Percentiles rank a stretch among this genome's conserved stretches.
These are phyloP conservation scores for Jaculus jaculus DNA, from an alignment of 2,113 vertebrate genomes.

Conservation along the genomic window DNA sequence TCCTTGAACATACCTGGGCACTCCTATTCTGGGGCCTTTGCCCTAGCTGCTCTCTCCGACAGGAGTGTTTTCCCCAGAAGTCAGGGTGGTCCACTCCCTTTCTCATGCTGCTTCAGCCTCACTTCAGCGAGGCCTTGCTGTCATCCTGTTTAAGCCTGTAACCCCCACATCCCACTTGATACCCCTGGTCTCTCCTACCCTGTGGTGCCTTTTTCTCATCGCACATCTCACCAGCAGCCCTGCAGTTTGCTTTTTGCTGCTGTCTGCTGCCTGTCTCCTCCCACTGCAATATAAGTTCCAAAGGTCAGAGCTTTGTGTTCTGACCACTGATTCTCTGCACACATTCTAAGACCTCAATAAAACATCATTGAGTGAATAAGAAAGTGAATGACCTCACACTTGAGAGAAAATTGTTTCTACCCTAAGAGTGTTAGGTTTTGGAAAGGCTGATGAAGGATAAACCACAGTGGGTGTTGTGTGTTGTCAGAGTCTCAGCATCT, in stretches of 20 bases:
- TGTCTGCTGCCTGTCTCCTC: neutral
- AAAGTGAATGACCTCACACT: neutral
- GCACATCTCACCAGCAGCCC: neutral
- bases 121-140: neutral
- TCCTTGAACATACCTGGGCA: neutral
- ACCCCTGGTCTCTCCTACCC: neutral
- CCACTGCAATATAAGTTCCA: neutral
- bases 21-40: neutral
- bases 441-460: neutral
- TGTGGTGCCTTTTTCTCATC: neutral
- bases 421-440: constrained; percentile 1
- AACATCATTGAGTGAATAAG: neutral
- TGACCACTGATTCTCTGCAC: neutral
- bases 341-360: neutral
- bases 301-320: constrained; percentile 14
- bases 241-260: neutral
- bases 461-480: neutral
- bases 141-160: neutral
- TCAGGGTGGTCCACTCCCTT: neutral
- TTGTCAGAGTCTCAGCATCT: neutral
- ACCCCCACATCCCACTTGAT: neutral
- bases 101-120: neutral
- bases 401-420: neutral
- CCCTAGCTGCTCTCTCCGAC: neutral
- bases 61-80: neutral